These are phyloP conservation scores for Podarcis raffonei DNA, from an alignment of 2,113 vertebrate species.

Conservation along the genomic window DNA sequence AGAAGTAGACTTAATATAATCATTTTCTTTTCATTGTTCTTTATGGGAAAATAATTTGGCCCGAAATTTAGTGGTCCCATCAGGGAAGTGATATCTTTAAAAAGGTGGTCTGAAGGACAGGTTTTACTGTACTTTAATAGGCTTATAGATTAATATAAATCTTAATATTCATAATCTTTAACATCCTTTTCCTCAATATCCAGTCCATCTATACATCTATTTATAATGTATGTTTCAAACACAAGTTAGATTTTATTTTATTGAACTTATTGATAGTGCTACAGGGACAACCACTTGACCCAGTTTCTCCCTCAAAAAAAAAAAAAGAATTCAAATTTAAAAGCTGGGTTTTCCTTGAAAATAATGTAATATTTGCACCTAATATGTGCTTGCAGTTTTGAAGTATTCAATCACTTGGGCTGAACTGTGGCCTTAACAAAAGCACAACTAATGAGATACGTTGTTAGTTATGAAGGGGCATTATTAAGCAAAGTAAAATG, in stretches of 20 bases:
- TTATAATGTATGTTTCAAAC: conserved; percentile 82
- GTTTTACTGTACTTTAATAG: conserved; percentile 90
- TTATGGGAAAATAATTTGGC: conserved; percentile 90
- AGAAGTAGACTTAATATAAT: conserved; percentile 88
- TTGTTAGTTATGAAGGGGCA: background rate
- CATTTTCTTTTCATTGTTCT: conserved; percentile 90
- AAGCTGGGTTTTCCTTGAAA: conserved; percentile 51
- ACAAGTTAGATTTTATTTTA: conserved; percentile 79
- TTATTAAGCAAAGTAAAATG: conserved; percentile 17
- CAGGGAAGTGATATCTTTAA: conserved; percentile 88
- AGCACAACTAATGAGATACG: background rate
- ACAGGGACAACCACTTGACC: conserved; percentile 68
- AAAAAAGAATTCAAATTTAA: conserved; percentile 61
- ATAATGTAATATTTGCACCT: conserved; percentile 5
- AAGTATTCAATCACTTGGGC: conserved; percentile 22
- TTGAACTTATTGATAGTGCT: conserved; percentile 65
- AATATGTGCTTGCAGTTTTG: conserved; percentile 18
- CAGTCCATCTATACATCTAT: conserved; percentile 80
- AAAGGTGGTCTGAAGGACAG: conserved; percentile 90
- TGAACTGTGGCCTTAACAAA: background rate
- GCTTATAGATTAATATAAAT: conserved; percentile 89
- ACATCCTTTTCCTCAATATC: conserved; percentile 81
- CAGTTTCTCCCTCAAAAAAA: conserved; percentile 50
- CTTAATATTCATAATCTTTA: conserved; percentile 89
- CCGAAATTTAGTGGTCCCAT: conserved; percentile 89